Base-by-base conservation (phyloP, 1,140 invertebrate genomes). In the Hylaeus volcanicus region DNA sequence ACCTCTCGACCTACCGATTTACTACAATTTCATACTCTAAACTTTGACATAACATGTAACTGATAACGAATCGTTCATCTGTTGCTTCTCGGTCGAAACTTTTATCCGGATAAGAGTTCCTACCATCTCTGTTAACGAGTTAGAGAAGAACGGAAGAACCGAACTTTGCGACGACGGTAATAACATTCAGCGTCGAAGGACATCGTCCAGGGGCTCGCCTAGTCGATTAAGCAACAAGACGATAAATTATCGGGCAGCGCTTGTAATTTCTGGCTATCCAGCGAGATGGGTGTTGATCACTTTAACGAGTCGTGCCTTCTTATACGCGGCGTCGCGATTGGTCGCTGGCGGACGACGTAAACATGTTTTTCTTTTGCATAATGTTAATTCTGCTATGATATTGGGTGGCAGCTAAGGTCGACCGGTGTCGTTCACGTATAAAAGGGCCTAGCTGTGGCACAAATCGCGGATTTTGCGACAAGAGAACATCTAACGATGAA, bases 291-390 rank as follows among this genome's bases (percentile, higher is more conserved):
- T 56, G 48, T n/a, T 55, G 51, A 26, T 15, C 48, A 26, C 56
- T 56, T 80, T 58, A 73, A 80, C 15, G 58, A 69, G 89, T 75
- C 87, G 85, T 85, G 86, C 87, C 87, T 79, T 89, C 84, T 5
- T 3, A 9, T 2, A 63, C 75, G 76, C 41, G 37, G 58, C n/a
- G 3, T 53, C 8, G 53, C 63, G 43, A 89, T 89, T 90, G 88
- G 88, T 53, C 68, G 12, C 48, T 58, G 39, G 37, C 55, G 43
- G 65, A 53, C 63, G 39, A 56, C 53, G 73, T 91, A 90, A 92
- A 92, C 89, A 91, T 77, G 81, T 88, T 91, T 81, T 90, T 51
- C 45, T 51, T 45, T 83, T 83, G 81, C 76, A 89, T 89, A 84
- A 84, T 70, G 58, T 12, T 6, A 71, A 88, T 87, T 74, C 65